Evolutionary conservation across 1,140 invertebrate genomes (phyloP), one percentile per base, ranked within the genome.

Genomic region (Drosophila navojoa): DNA sequence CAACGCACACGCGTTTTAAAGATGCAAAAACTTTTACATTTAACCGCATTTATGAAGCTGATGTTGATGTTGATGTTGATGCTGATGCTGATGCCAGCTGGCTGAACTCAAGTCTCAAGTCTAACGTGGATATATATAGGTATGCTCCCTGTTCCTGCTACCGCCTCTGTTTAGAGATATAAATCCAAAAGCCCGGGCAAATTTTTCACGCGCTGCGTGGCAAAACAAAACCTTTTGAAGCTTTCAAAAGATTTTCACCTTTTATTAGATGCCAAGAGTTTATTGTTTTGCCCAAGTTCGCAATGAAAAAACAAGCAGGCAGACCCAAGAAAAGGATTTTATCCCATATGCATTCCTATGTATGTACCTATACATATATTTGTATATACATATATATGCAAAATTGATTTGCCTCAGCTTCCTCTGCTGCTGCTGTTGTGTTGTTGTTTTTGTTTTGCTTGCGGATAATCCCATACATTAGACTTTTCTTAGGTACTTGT

Each of bases 241-340:
- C 79, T 82, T 89, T 87, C 62, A 79, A 79, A 89, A 87, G 82
- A 82, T 87, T 87, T 87, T 82, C 82, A 89, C 84, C 79, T 89
- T 87, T 87, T 87, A 78, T 87, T 82, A 86, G 82, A 86, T 86
- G 79, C 76, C 82, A 75, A 89, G 86, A 81, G 79, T 87, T 86
- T 87, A 86, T 86, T 86, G 81, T 87, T 87, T 86, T 78, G 49
- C 76, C 67, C 76, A 81, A 86, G 81, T 87, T 87, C 71, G 64
- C 67, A 71, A 54, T 76, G 66, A 50, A 27, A 50, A 29, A 29
- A 45, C n/a, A 29, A 38, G 44, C 70, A 81, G 58, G 58, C 59
- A 64, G 67, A 76, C 64, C 78, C 58, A 67, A 25, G 53, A 49
- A 79, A 87, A 64, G 81, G 81, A 87, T 86, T 87, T 59, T 77